Base-by-base conservation (phyloP, 92 coral and sea anemone species). In the Actinostola sp. region DNA sequence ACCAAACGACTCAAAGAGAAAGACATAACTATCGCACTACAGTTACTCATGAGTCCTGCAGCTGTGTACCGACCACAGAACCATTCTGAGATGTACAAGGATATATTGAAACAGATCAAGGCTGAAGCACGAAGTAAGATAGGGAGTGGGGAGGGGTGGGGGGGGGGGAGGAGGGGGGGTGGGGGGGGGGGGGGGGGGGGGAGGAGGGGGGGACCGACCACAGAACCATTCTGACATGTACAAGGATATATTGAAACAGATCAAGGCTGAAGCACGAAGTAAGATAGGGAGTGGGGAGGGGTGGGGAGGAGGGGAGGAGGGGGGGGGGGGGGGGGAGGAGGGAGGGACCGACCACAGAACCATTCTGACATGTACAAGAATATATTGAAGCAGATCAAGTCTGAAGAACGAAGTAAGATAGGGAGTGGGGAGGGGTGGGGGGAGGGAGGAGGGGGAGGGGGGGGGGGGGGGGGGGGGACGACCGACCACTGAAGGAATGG, bases 181-280 rank as follows among this genome's bases (percentile, higher is more conserved):
- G n/a, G n/a, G n/a, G n/a, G n/a, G n/a, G 42, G 42, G 4, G 4
- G 42, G 11, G 6, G 11, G 11, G 42, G 42, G 42, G 11, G 42
- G 42, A 36, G 42, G 11, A 11, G 11, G 42, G 11, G 11, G 42
- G 11, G 42, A 87, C 70, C 76, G 80, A 20, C 97, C 87, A n/a
- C 55, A 74, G 61, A 82, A 82, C 36, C 90, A 91, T 72, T 74
- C 89, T 10, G 73, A 70, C 30, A 14, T 60, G 41, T 94, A 79
- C 74, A 80, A 79, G 75, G 66, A 53, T 45, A 67, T 80, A 27
- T 24, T 94, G 76, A 81, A 44, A 56, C 59, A 76, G 57, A 87
- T 88, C 32, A 94, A 91, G 57, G 28, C 77, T 10, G 89, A 91
- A 64, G 90, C 98, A 20, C 77, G 97, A 86, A 88, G 97, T 94